phyloP scores from a whole-genome alignment of 2,113 vertebrate species.

The Dolichallabes microphthalmus region DNA sequence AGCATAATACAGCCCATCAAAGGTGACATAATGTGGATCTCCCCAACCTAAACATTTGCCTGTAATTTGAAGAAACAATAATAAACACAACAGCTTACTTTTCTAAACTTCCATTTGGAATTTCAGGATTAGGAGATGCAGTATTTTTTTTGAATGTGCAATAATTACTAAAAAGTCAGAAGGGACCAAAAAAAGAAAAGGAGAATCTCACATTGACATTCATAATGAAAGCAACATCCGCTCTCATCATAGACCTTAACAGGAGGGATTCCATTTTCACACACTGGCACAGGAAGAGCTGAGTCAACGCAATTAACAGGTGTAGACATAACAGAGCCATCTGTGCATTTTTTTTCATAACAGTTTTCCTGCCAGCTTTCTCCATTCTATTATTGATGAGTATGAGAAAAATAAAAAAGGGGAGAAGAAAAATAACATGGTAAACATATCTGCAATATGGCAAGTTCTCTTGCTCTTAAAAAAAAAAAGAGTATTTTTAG shows the following conservation, averaged over 20 bases:
- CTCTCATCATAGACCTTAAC: slow-evolving; percentile 68
- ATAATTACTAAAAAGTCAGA: neutral
- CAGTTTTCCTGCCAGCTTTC: slow-evolving; percentile 78
- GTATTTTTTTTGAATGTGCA: neutral
- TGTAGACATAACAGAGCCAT: slow-evolving; percentile 57
- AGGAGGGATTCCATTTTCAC: slow-evolving; percentile 74
- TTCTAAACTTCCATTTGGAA: neutral
- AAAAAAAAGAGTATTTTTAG: neutral
- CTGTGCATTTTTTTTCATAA: slow-evolving; percentile 68
- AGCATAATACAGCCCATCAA: slow-evolving; percentile 87
- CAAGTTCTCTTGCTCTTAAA: neutral
- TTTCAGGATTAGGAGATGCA: neutral
- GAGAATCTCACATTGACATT: slow-evolving; percentile 84
- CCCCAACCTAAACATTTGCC: slow-evolving; percentile 89
- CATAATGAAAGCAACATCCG: slow-evolving; percentile 80
- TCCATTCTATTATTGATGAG: slow-evolving; percentile 68
- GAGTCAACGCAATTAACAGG: slow-evolving; percentile 58
- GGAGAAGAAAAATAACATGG: neutral
- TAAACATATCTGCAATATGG: neutral
- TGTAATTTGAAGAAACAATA: slow-evolving; percentile 58
- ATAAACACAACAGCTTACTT: neutral
- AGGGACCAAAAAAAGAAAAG: neutral
- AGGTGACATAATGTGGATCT: slow-evolving; percentile 86
- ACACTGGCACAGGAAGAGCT: slow-evolving; percentile 58
- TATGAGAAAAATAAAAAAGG: neutral